Evolutionary conservation across 1,140 invertebrate species (phyloP).

Genomic region (Carcinoscorpius rotundicauda): DNA sequence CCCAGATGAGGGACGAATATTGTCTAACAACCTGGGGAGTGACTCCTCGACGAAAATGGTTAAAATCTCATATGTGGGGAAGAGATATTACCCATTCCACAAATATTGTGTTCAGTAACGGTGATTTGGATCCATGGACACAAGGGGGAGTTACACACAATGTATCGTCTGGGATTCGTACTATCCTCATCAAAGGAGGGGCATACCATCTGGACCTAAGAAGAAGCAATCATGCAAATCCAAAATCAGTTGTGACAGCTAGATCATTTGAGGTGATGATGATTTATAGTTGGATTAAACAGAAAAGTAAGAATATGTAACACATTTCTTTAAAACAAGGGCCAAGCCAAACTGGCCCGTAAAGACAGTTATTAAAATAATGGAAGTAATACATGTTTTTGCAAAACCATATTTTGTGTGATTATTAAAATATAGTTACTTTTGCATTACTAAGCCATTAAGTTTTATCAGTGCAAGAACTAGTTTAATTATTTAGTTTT

Average conservation of each 20-base stretch:
- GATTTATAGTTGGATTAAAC: slow-evolving; percentile 52
- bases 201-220: slow-evolving; percentile 88
- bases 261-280: slow-evolving; percentile 49
- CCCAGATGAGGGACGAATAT: slow-evolving; percentile 14
- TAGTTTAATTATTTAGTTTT: too few relatives aligned
- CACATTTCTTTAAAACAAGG: too few relatives aligned
- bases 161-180: slow-evolving; percentile 48
- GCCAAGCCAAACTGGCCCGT: too few relatives aligned
- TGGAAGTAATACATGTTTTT: too few relatives aligned
- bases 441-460: too few relatives aligned
- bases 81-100: slow-evolving; percentile 42
- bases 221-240: slow-evolving; percentile 49
- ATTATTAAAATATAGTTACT: too few relatives aligned
- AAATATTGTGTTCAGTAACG: slow-evolving; percentile 86
- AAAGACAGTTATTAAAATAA: too few relatives aligned
- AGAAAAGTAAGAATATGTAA: too few relatives aligned
- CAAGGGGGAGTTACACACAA: slow-evolving; percentile 62
- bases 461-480: too few relatives aligned
- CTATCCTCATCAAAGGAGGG: slow-evolving; percentile 69
- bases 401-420: too few relatives aligned
- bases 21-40: slow-evolving; percentile 13
- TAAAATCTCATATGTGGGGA: slow-evolving; percentile 12
- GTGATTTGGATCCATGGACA: slow-evolving; percentile 83
- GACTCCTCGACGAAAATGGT: slow-evolving; percentile 11
- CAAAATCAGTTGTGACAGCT: slow-evolving; percentile 49